Evolutionary conservation across 2,113 vertebrate genomes (phyloP).

Genomic region (Rhinoderma darwinii): DNA sequence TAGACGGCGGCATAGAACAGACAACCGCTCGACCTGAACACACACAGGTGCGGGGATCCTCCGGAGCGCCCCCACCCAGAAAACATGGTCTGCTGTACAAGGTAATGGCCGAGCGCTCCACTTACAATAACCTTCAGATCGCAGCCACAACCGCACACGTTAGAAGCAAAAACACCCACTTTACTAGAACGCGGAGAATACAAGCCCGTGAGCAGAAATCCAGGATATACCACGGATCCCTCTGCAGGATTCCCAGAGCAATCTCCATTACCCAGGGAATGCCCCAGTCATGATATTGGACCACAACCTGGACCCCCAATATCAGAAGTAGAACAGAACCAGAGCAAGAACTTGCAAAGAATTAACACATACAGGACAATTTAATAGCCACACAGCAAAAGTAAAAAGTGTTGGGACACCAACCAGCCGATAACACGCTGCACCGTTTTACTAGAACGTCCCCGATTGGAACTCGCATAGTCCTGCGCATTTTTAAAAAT

Average conservation of each 20-base stretch:
- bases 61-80: not conserved
- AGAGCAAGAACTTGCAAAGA: too few relatives aligned
- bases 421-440: too few relatives aligned
- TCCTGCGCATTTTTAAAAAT: too few relatives aligned
- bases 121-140: constrained; percentile 42
- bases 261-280: constrained; percentile 36
- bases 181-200: not conserved
- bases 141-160: not conserved
- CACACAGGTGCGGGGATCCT: not conserved
- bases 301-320: not conserved
- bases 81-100: not conserved
- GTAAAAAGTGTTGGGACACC: too few relatives aligned
- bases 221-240: constrained; percentile 28
- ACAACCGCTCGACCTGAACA: not conserved
- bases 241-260: constrained; percentile 43
- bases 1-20: not conserved
- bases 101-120: not conserved
- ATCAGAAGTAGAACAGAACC: too few relatives aligned
- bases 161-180: not conserved
- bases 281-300: not conserved
- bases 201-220: not conserved
- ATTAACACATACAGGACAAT: too few relatives aligned
- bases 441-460: too few relatives aligned
- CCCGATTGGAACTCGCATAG: too few relatives aligned
- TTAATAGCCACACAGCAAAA: too few relatives aligned